Conservation (phyloP, 2,888 invertebrate species). For the Epirrhoe alternata region DNA sequence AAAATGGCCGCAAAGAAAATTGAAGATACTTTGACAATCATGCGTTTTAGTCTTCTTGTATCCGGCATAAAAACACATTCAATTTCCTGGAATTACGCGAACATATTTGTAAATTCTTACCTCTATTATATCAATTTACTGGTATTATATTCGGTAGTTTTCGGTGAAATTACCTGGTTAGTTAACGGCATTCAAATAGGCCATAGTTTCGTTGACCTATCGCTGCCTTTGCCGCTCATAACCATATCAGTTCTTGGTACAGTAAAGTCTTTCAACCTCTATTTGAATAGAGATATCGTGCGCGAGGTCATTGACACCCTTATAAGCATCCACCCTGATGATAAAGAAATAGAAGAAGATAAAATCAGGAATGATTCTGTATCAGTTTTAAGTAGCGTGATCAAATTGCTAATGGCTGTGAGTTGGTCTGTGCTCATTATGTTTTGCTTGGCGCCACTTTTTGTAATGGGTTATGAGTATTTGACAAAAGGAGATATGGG, state of each 20-base stretch:
- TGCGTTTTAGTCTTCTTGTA: conserved; percentile 52
- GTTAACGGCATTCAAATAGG: conserved; percentile 55
- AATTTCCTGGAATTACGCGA: conserved; percentile 29
- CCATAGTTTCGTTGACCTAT: conserved; percentile 60
- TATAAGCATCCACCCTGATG: conserved; percentile 55
- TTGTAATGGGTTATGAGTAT: conserved; percentile 56
- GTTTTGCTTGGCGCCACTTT: conserved; percentile 58
- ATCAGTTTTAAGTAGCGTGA: conserved; percentile 50
- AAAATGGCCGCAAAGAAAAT: conserved; percentile 45
- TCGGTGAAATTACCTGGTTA: conserved; percentile 62
- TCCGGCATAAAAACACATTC: conserved; percentile 58
- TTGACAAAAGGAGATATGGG: conserved; percentile 49
- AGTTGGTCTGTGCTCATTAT: conserved; percentile 49
- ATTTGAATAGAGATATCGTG: conserved; percentile 50
- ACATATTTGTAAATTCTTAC: conserved; percentile 45
- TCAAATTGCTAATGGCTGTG: conserved; percentile 47
- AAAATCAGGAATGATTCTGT: conserved; percentile 52
- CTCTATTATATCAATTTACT: conserved; percentile 57
- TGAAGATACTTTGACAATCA: conserved; percentile 51
- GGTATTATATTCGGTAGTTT: conserved; percentile 57
- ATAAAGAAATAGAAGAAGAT: conserved; percentile 30
- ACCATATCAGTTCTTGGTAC: conserved; percentile 60
- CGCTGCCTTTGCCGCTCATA: conserved; percentile 60
- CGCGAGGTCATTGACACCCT: conserved; percentile 53
- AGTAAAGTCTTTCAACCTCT: conserved; percentile 56